These are phyloP conservation scores for Harpalus rubripes DNA, from an alignment of 2,888 invertebrate genomes.

Conservation along the genomic window DNA sequence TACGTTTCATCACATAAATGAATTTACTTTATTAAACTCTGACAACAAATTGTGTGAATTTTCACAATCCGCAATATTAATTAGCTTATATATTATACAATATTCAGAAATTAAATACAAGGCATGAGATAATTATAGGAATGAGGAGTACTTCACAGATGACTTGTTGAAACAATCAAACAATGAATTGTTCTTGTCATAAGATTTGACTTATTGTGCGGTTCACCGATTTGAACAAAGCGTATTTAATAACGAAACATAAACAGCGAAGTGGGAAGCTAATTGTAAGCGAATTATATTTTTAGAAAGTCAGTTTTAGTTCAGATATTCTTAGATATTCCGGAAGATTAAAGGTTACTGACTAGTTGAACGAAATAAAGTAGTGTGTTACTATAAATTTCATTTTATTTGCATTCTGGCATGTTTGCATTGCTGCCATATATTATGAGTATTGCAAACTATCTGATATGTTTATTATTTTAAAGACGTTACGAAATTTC, in stretches of 20 bases:
- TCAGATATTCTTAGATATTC: slow-evolving; percentile 28
- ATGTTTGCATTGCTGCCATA: neutral
- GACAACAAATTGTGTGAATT: too few species aligned
- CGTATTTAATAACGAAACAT: slow-evolving; percentile 16
- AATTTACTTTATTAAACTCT: too few species aligned
- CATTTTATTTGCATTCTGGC: neutral
- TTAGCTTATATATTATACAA: too few species aligned
- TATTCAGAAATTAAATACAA: too few species aligned
- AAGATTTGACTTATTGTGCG: slow-evolving; percentile 20
- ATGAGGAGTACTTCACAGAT: too few species aligned
- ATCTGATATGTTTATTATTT: neutral
- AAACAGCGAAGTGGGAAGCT: neutral
- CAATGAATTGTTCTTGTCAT: too few species aligned
- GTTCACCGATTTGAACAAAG: slow-evolving; percentile 24
- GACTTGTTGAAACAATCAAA: too few species aligned
- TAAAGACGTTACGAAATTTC: neutral
- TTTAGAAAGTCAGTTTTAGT: slow-evolving; percentile 37
- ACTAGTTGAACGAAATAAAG: neutral
- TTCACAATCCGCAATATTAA: too few species aligned
- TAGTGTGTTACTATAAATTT: neutral
- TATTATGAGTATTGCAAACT: neutral
- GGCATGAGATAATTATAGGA: too few species aligned
- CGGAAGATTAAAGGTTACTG: slow-evolving; percentile 38
- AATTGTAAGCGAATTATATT: slow-evolving; percentile 9
- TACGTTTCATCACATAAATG: too few species aligned